Percentiles rank a stretch among this genome's conserved stretches.
Conservation (phyloP, 2,113 vertebrate species). For the Bubalus kerabau region DNA sequence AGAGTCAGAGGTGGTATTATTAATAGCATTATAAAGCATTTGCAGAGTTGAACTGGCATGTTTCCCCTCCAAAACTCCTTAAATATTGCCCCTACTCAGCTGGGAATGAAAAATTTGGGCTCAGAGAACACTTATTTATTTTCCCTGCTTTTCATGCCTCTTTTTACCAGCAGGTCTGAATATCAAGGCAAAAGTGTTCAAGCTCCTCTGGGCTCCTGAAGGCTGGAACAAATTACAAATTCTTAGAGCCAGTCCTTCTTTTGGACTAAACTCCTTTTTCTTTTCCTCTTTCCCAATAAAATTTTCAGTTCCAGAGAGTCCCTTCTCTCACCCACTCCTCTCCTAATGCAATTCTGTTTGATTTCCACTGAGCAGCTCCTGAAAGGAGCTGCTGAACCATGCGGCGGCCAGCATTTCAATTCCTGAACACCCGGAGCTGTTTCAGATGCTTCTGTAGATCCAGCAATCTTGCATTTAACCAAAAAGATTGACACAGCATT, state of each 20-base stretch:
- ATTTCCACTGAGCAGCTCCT: constrained; percentile 30
- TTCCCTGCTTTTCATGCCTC: background rate
- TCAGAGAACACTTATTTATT: background rate
- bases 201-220: background rate
- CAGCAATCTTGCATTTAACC: constrained; percentile 26
- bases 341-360: constrained; percentile 63
- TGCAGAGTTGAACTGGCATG: background rate
- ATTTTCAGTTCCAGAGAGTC: constrained; percentile 24
- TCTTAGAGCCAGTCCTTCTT: constrained; percentile 30
- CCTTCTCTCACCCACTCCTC: constrained; percentile 17
- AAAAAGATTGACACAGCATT: constrained; percentile 29
- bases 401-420: background rate
- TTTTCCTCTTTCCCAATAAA: background rate
- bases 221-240: constrained; percentile 36
- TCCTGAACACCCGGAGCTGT: background rate
- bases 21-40: background rate
- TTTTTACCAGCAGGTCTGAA: background rate
- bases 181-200: background rate
- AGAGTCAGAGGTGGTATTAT: background rate
- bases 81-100: background rate
- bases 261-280: constrained; percentile 14
- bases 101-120: background rate
- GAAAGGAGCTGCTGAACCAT: background rate
- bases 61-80: constrained; percentile 3
- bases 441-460: constrained; percentile 25